Evolutionary conservation across 1,140 invertebrate species (phyloP).

Genomic region (Polypedilum vanderplanki): DNA sequence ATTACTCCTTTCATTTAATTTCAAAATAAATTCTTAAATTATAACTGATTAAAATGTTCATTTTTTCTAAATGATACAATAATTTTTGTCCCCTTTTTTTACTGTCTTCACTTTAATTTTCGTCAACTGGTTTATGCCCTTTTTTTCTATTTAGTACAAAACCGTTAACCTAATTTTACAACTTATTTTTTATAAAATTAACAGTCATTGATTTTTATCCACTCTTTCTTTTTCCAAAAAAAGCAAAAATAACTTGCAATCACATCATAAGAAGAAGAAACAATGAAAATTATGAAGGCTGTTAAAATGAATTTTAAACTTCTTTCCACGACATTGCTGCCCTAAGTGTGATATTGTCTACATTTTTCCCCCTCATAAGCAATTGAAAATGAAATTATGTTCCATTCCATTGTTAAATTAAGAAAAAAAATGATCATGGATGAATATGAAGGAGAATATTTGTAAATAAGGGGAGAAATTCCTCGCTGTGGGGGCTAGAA

Average conservation of each 20-base stretch:
- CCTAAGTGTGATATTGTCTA: no score
- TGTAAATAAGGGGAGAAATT: background rate
- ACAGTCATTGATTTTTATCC: slow-evolving; percentile 16
- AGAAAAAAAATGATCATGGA: slow-evolving; percentile 3
- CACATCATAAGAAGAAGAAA: background rate
- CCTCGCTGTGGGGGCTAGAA: background rate
- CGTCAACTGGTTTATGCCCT: no score
- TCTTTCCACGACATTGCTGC: slow-evolving; percentile 5
- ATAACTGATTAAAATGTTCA: no score
- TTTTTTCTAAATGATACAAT: no score
- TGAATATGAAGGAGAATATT: background rate
- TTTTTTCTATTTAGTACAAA: background rate
- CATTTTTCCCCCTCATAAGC: no score
- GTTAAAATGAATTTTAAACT: slow-evolving; percentile 24
- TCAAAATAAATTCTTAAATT: no score
- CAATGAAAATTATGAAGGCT: slow-evolving; percentile 24
- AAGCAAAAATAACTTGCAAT: slow-evolving; percentile 4
- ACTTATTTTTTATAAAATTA: background rate
- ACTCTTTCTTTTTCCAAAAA: background rate
- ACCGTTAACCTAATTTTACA: slow-evolving; percentile 25
- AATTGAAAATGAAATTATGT: slow-evolving; percentile 28
- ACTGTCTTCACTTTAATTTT: no score
- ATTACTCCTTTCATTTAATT: no score
- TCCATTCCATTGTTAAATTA: slow-evolving; percentile 15
- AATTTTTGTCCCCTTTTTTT: no score